These are phyloP conservation scores for Marmota flaviventris DNA, from an alignment of 2,113 vertebrate genomes.

Conservation along the genomic window DNA sequence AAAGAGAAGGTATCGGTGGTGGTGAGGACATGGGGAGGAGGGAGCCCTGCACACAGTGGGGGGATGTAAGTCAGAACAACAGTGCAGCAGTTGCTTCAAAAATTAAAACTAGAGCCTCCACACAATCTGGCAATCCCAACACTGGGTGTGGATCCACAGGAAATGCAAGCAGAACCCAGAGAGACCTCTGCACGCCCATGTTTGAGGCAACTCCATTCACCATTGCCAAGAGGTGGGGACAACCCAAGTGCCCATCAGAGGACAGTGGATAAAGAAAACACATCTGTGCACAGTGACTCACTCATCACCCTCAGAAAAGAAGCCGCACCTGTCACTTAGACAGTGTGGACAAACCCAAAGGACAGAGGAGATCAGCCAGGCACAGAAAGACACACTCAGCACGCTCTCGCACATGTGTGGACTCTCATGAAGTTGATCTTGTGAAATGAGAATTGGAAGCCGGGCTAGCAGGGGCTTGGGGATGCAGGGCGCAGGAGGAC, in stretches of 20 bases:
- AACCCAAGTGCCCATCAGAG: too few relatives aligned
- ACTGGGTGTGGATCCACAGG: too few relatives aligned
- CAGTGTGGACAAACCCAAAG: neutral
- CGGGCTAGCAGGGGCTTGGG: too few relatives aligned
- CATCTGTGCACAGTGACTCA: fast-evolving
- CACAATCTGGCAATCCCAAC: too few relatives aligned
- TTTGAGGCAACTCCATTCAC: fast-evolving
- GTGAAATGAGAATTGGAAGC: too few relatives aligned
- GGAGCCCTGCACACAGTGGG: neutral
- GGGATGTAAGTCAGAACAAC: too few relatives aligned
- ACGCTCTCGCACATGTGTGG: fast-evolving
- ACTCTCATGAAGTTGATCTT: too few relatives aligned
- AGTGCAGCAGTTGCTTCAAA: too few relatives aligned
- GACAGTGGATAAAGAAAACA: neutral
- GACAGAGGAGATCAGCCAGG: neutral
- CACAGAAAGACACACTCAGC: fast-evolving
- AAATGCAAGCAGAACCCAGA: fast-evolving
- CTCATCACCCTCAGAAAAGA: fast-evolving
- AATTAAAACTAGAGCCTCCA: too few relatives aligned
- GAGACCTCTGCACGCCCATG: neutral
- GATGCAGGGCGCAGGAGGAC: fast-evolving
- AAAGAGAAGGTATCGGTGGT: neutral
- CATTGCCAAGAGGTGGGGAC: neutral
- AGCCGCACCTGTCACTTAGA: neutral
- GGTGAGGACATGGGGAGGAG: too few relatives aligned